Percentiles rank a stretch among this genome's conserved stretches.
Evolutionary conservation across 1,140 invertebrate genomes (phyloP).

Genomic region (Aricia agestis): DNA sequence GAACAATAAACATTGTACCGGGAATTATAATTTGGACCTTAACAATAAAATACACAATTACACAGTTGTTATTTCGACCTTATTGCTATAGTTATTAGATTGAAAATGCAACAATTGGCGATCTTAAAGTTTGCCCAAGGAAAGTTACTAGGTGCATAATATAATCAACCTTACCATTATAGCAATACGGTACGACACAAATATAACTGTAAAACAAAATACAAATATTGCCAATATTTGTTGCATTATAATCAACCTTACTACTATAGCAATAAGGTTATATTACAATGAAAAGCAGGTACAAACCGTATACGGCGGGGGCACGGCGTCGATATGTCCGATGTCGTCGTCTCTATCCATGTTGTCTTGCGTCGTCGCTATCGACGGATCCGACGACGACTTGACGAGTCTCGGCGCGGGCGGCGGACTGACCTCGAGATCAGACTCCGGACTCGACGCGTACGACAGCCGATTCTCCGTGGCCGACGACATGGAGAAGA

Average conservation of each 20-base stretch:
- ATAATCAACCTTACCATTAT: too few relatives aligned
- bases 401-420: conserved; percentile 85
- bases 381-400: conserved; percentile 91
- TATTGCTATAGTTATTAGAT: neutral
- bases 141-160: too few relatives aligned
- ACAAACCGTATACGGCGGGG: conserved; percentile 88
- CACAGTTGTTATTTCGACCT: too few relatives aligned
- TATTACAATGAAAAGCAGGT: conserved; percentile 24
- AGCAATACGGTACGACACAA: too few relatives aligned
- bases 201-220: too few relatives aligned
- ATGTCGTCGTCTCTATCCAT: conserved; percentile 79
- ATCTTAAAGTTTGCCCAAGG: too few relatives aligned
- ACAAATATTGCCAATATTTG: too few relatives aligned
- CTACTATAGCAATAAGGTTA: too few relatives aligned
- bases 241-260: too few relatives aligned
- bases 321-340: conserved; percentile 76
- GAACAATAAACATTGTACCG: neutral
- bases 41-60: too few relatives aligned
- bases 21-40: neutral
- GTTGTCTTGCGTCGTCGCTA: conserved; percentile 79
- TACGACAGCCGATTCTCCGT: conserved; percentile 89
- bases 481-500: conserved; percentile 96
- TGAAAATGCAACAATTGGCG: too few relatives aligned
- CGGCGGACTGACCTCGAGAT: conserved; percentile 90
- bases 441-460: conserved; percentile 96